Percentiles rank a stretch among this genome's conserved stretches.
Evolutionary conservation across 2,113 vertebrate genomes (phyloP).

Genomic region (Tachysurus vachellii): DNA sequence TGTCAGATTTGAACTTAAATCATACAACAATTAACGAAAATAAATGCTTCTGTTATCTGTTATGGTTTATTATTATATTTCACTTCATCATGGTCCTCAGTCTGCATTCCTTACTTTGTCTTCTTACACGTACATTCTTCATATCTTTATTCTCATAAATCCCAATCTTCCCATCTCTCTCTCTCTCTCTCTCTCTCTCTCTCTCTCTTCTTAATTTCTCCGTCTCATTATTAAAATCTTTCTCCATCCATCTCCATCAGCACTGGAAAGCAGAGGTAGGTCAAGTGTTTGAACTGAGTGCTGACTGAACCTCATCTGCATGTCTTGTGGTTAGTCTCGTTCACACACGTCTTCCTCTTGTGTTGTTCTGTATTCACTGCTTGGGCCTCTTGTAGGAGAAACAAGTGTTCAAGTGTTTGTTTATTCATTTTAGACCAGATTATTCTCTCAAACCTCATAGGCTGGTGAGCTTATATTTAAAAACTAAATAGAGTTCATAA

Average conservation of each 20-base stretch:
- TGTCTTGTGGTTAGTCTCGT: conserved; percentile 47
- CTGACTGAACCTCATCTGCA: conserved; percentile 54
- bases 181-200: conserved; percentile 17
- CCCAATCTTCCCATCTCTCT: neutral
- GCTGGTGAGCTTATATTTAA: neutral
- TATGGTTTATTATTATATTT: neutral
- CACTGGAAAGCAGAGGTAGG: conserved; percentile 91
- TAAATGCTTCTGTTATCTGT: neutral
- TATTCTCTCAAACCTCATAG: neutral
- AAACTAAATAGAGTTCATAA: neutral
- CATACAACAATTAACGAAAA: neutral
- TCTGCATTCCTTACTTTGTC: neutral
- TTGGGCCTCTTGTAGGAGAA: conserved; percentile 31
- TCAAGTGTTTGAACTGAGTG: conserved; percentile 57
- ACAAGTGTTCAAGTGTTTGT: neutral
- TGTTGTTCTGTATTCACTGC: conserved; percentile 15
- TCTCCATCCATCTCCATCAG: conserved; percentile 69
- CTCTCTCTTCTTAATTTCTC: conserved; percentile 5
- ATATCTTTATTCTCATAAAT: conserved; percentile 30
- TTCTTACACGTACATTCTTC: neutral
- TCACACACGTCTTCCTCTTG: conserved; percentile 33
- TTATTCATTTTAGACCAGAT: neutral
- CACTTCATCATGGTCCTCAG: neutral
- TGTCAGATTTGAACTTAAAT: neutral
- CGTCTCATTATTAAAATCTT: conserved; percentile 30